Conservation (phyloP, 2,888 invertebrate species). For the Matsumyia berberina region DNA sequence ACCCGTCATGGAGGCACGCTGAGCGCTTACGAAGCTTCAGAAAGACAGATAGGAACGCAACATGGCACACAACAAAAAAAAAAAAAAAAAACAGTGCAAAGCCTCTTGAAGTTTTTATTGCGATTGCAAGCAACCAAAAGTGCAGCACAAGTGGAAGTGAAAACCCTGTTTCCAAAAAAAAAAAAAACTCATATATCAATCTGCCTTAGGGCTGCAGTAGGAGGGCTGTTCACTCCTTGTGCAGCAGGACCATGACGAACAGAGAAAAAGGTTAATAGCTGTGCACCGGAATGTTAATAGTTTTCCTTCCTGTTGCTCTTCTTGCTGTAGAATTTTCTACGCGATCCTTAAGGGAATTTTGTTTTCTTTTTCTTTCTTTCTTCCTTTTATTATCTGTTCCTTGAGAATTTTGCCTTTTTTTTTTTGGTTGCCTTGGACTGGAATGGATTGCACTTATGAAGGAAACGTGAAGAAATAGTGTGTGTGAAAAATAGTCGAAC, state of each 20-base stretch:
- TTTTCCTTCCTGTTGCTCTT: conserved; percentile 79
- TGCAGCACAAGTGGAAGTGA: conserved; percentile 71
- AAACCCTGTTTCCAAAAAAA: conserved; percentile 72
- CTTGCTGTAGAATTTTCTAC: conserved; percentile 64
- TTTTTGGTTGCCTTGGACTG: conserved; percentile 14
- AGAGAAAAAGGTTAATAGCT: conserved; percentile 78
- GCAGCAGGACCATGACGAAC: conserved; percentile 26
- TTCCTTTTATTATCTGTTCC: conserved; percentile 22
- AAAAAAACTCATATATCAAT: conserved; percentile 75
- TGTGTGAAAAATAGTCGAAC: conserved; percentile 1
- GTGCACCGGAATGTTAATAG: conserved; percentile 79
- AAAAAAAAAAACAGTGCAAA: conserved; percentile 54
- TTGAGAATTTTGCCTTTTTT: conserved; percentile 41
- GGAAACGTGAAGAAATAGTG: conserved; percentile 2
- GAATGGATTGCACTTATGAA: conserved; percentile 26
- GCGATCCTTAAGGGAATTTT: conserved; percentile 53
- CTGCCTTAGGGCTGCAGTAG: conserved; percentile 50
- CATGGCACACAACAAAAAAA: conserved; percentile 29
- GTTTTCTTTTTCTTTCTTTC: conserved; percentile 18
- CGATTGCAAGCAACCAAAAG: conserved; percentile 71
- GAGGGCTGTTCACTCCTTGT: conserved; percentile 15
- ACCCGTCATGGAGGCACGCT: conserved; percentile 45
- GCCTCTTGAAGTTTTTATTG: conserved; percentile 73
- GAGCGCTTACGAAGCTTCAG: conserved; percentile 36
- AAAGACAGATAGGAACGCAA: conserved; percentile 55